Percentiles rank a stretch among this genome's conserved stretches.
Evolutionary conservation across 2,113 vertebrate genomes (phyloP).

Genomic region (Uropsilus gracilis): DNA sequence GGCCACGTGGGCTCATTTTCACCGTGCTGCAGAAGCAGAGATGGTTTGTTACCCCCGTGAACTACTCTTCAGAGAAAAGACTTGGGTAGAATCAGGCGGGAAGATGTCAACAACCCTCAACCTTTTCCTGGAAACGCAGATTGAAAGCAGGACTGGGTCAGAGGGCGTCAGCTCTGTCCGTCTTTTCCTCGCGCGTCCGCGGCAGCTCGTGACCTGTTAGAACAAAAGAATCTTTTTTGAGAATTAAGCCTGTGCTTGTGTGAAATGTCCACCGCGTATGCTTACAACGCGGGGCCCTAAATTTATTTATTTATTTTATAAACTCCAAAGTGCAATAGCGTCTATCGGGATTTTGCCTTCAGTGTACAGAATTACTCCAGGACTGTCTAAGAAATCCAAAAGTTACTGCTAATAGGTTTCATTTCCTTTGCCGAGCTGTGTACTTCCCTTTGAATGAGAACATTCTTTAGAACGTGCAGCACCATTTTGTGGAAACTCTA

Average conservation of each 20-base stretch:
- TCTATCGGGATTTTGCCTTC: conserved; percentile 43
- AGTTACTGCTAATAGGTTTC: conserved; percentile 51
- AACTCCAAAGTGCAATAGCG: conserved; percentile 42
- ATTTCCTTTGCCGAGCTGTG: conserved; percentile 56
- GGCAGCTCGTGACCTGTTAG: neutral
- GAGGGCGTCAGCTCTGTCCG: conserved; percentile 25
- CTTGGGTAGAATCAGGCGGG: neutral
- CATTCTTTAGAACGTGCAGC: conserved; percentile 44
- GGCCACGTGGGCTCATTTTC: neutral
- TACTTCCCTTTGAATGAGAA: conserved; percentile 50
- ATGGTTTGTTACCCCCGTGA: conserved; percentile 42
- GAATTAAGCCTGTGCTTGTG: neutral
- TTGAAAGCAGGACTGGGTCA: conserved; percentile 39
- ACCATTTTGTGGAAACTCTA: conserved; percentile 73
- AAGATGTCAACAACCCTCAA: conserved; percentile 43
- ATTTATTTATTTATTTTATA: conserved; percentile 3
- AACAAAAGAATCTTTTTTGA: conserved; percentile 18
- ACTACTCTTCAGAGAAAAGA: conserved; percentile 51
- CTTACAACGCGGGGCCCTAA: neutral
- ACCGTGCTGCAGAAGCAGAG: neutral
- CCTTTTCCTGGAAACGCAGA: conserved; percentile 44
- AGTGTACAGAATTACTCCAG: conserved; percentile 59
- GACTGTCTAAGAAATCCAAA: conserved; percentile 48
- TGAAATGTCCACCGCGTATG: neutral
- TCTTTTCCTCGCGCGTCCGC: neutral